Percentiles rank a stretch among this genome's conserved stretches.
Evolutionary conservation across 1,140 invertebrate genomes (phyloP).

Genomic region (Drosophila nasuta): DNA sequence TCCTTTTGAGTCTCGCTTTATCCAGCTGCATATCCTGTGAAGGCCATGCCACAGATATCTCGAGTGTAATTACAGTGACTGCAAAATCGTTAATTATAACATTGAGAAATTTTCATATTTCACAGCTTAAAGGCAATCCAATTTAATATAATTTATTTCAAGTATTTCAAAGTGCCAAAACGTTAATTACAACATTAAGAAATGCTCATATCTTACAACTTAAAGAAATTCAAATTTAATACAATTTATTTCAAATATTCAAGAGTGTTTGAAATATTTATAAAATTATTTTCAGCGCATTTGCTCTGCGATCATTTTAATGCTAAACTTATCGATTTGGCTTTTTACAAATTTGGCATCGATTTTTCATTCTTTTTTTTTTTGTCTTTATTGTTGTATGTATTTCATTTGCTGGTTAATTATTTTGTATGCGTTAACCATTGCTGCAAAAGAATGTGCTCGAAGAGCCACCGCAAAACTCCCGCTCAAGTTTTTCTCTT

Average conservation of each 20-base stretch:
- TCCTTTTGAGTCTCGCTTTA: neutral
- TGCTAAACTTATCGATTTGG: neutral
- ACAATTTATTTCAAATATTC: too few species aligned
- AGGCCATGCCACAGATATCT: too few species aligned
- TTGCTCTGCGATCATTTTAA: neutral
- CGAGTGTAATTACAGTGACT: too few species aligned
- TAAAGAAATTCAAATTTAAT: too few species aligned
- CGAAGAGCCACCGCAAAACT: neutral
- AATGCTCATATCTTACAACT: too few species aligned
- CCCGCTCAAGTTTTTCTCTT: neutral
- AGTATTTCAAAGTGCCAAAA: too few species aligned
- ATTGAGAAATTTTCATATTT: too few species aligned
- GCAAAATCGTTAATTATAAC: too few species aligned
- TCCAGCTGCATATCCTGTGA: conserved; percentile 5
- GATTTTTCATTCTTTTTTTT: neutral
- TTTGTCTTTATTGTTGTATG: neutral
- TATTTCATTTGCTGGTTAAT: conserved; percentile 30
- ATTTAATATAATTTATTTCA: too few species aligned
- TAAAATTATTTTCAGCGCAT: neutral
- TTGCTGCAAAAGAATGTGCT: neutral
- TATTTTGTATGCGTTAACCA: conserved; percentile 23
- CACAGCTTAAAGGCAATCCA: too few species aligned
- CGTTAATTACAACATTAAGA: too few species aligned
- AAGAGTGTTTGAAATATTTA: too few species aligned
- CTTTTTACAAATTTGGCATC: neutral